Percentiles rank a stretch among this genome's conserved stretches.
These are phyloP conservation scores for Oreochromis tanganicae DNA, from an alignment of 2,113 vertebrate genomes.

Conservation along the genomic window DNA sequence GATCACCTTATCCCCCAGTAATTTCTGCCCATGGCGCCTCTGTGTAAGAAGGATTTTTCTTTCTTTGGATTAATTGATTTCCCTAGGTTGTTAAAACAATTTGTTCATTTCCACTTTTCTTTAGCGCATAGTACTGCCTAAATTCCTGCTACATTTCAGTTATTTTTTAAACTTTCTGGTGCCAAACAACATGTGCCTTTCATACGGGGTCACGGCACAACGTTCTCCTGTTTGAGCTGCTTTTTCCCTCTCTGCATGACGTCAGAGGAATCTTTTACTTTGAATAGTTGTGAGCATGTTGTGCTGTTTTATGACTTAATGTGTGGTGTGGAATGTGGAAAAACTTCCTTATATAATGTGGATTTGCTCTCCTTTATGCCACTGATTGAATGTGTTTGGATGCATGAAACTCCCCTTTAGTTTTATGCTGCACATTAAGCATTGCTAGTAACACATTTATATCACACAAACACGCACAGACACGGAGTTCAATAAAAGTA, in stretches of 20 bases:
- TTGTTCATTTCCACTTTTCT: not conserved
- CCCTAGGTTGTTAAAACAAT: not conserved
- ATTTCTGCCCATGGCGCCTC: not conserved
- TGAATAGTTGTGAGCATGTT: not conserved
- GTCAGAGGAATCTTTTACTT: not conserved
- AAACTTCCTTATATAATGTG: not conserved
- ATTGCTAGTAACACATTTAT: not conserved
- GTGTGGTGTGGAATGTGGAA: not conserved
- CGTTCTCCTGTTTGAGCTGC: not conserved
- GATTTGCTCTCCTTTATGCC: not conserved
- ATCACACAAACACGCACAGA: not conserved
- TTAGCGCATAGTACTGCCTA: not conserved
- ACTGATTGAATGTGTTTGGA: not conserved
- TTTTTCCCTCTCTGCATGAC: not conserved
- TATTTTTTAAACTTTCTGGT: not conserved
- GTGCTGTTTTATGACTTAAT: not conserved
- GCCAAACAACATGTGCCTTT: not conserved
- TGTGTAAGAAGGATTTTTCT: not conserved
- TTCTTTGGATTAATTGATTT: not conserved
- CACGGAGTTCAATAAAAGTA: not conserved
- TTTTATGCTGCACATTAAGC: not conserved
- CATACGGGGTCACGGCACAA: not conserved
- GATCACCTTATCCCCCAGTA: not conserved
- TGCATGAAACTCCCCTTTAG: not conserved
- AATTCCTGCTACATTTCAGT: not conserved